Conservation (phyloP, 2,113 vertebrate genomes). For the Paradisaea rubra region DNA sequence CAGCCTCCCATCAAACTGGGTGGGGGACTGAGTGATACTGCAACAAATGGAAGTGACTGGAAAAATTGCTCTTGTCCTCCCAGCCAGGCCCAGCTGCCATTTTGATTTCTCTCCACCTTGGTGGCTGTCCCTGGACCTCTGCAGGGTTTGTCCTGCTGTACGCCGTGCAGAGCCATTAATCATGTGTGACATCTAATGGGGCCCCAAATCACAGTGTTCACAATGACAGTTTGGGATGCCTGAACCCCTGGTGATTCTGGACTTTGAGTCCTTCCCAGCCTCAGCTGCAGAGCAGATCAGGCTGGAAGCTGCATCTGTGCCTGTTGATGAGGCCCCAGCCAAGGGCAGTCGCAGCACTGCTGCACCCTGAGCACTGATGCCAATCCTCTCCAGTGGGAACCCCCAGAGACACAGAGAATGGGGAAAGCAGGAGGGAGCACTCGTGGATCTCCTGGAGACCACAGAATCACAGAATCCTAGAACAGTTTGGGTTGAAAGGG, state of each 20-base stretch:
- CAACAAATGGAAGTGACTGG: constrained; percentile 32
- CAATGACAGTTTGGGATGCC: neutral
- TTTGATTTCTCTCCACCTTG: constrained; percentile 18
- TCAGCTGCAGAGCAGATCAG: neutral
- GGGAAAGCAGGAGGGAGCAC: neutral
- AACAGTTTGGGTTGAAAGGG: neutral
- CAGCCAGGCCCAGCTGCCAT: constrained; percentile 9
- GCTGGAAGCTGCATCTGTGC: neutral
- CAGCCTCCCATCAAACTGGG: neutral
- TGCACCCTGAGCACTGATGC: rapidly evolving
- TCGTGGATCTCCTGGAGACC: neutral
- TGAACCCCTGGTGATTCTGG: neutral
- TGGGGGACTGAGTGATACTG: neutral
- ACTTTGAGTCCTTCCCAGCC: neutral
- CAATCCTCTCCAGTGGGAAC: neutral
- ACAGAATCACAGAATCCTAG: too few species aligned
- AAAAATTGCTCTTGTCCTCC: neutral
- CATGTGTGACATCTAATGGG: neutral
- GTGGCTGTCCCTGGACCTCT: neutral
- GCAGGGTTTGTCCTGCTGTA: neutral
- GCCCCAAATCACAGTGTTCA: neutral
- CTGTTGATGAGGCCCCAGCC: neutral
- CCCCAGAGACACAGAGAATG: neutral
- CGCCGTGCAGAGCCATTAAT: neutral
- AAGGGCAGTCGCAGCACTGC: neutral